Conservation (phyloP, 2,888 invertebrate species). For the Drosophila kambysellisi region DNA sequence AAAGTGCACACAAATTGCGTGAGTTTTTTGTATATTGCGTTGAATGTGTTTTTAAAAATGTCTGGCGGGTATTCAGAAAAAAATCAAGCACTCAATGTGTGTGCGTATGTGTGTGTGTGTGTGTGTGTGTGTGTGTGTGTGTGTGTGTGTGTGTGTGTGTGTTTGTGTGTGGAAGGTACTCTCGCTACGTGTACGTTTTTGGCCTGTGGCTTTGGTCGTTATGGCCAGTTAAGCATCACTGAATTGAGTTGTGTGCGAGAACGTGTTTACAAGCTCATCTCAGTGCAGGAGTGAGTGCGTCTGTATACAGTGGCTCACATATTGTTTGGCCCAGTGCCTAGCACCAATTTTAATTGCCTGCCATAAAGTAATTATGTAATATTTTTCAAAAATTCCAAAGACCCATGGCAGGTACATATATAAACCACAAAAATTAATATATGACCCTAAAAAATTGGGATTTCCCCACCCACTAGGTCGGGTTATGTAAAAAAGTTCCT, state of each 20-base stretch:
- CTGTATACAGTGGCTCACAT: too few relatives aligned
- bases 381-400: too few relatives aligned
- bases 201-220: slow-evolving; percentile 75
- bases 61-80: slow-evolving; percentile 63
- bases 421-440: too few relatives aligned
- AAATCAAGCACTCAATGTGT: slow-evolving; percentile 21
- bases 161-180: slow-evolving; percentile 23
- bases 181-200: slow-evolving; percentile 42
- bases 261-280: slow-evolving; percentile 32
- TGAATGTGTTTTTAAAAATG: slow-evolving; percentile 67
- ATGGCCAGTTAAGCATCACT: slow-evolving; percentile 72
- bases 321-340: too few relatives aligned
- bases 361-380: too few relatives aligned
- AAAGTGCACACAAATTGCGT: slow-evolving; percentile 31
- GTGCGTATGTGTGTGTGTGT: slow-evolving; percentile 7
- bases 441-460: too few relatives aligned
- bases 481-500: too few relatives aligned
- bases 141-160: slow-evolving; percentile 22
- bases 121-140: slow-evolving; percentile 21
- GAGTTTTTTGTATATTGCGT: slow-evolving; percentile 8
- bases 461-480: too few relatives aligned
- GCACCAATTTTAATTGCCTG: too few relatives aligned
- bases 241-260: slow-evolving; percentile 60
- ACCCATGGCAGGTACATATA: too few relatives aligned
- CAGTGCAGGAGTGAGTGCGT: neutral